A percentile compares a stretch with the other conserved stretches of the same genome.
Conservation (phyloP, 2,888 invertebrate species). For the Zygothrica quintamaculata region DNA sequence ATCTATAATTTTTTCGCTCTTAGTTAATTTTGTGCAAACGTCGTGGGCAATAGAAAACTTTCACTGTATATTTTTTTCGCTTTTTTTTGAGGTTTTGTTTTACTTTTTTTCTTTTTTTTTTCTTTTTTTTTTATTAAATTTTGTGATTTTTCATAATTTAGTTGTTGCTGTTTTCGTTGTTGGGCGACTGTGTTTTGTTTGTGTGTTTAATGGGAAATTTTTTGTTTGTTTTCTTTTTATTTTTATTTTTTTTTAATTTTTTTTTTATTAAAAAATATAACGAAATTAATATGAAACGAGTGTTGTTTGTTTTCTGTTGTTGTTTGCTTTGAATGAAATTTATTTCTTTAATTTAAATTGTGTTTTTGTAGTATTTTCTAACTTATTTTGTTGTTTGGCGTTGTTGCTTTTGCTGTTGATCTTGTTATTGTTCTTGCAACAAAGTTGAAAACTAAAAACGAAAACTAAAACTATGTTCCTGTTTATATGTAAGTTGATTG, state of each 20-base stretch:
- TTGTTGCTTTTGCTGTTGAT: no score
- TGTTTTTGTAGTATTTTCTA: constrained; percentile 20
- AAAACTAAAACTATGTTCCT: constrained; percentile 29
- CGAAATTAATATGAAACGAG: no score
- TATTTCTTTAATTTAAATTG: constrained; percentile 21
- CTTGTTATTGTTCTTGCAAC: constrained; percentile 4
- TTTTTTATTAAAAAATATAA: background rate
- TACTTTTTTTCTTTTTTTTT: no score
- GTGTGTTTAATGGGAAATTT: constrained; percentile 16
- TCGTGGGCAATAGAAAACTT: constrained; percentile 71
- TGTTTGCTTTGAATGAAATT: constrained; percentile 23
- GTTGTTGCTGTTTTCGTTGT: constrained; percentile 17
- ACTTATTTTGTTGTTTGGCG: constrained; percentile 12
- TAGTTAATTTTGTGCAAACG: constrained; percentile 77
- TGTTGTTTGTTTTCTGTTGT: constrained; percentile 2
- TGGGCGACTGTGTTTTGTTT: constrained; percentile 54
- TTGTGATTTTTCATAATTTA: constrained; percentile 77
- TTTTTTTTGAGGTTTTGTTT: no score
- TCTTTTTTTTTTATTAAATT: constrained; percentile 74
- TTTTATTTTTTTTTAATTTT: constrained; percentile 53
- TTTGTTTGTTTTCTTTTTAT: constrained; percentile 12
- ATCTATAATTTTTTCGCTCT: constrained; percentile 54
- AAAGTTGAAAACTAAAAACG: constrained; percentile 24
- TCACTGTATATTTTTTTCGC: constrained; percentile 59
- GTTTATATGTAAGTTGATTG: constrained; percentile 16